A percentile compares a stretch with the other conserved stretches of the same genome.
phyloP scores from a whole-genome alignment of 1,140 invertebrate species.

The Choristoneura fumiferana region DNA sequence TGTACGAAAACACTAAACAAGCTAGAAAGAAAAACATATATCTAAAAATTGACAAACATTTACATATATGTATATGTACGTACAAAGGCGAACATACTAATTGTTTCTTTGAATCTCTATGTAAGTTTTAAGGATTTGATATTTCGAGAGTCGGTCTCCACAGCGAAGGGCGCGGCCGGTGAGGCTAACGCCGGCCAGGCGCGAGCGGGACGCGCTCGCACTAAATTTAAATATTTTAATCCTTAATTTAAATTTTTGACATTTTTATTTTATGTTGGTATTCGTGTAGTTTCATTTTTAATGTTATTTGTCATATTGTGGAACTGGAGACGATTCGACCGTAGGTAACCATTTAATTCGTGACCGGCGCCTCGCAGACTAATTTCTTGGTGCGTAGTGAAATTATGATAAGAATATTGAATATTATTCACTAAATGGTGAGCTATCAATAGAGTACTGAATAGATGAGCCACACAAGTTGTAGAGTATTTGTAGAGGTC shows the following conservation, averaged over 20 bases:
- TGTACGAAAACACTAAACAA: no score
- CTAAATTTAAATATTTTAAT: constrained; percentile 79
- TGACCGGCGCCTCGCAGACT: constrained; percentile 59
- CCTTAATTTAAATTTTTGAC: constrained; percentile 79
- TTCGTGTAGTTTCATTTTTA: constrained; percentile 76
- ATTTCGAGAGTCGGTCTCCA: constrained; percentile 38
- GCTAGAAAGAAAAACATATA: no score
- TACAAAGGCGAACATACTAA: no score
- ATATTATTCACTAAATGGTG: background rate
- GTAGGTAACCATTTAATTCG: constrained; percentile 39
- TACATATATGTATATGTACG: no score
- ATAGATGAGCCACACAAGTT: background rate
- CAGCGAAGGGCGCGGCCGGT: constrained; percentile 20
- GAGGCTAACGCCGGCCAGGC: constrained; percentile 31
- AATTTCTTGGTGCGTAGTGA: constrained; percentile 30
- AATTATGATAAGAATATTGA: background rate
- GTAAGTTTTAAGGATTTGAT: no score
- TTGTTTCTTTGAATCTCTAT: no score
- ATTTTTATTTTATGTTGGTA: constrained; percentile 79
- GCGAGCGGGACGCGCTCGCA: constrained; percentile 62
- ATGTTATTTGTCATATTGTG: constrained; percentile 76
- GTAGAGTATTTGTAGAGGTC: no score
- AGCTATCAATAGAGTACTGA: background rate
- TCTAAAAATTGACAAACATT: no score
- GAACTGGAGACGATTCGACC: constrained; percentile 23